phyloP scores from a whole-genome alignment of 1,140 invertebrate genomes.

The Coptotermes formosanus region DNA sequence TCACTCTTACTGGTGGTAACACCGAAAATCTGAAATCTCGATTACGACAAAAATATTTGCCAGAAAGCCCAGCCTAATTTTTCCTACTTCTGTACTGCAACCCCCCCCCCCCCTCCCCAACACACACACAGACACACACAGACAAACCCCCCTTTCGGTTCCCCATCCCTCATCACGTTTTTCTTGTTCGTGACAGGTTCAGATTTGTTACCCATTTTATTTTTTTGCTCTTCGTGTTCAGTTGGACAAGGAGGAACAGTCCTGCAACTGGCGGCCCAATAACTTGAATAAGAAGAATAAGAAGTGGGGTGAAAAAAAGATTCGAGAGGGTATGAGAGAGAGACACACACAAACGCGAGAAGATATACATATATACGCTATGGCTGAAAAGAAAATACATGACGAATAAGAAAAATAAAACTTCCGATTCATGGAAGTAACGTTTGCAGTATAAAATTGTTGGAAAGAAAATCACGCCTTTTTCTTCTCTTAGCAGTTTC shows the following conservation, averaged over 20 bases:
- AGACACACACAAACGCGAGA: not conserved
- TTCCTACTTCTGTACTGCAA: too few relatives aligned
- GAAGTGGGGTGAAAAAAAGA: not conserved
- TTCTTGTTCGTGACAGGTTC: conserved; percentile 9
- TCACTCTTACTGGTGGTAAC: too few relatives aligned
- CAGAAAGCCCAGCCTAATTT: not conserved
- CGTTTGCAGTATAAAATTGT: not conserved
- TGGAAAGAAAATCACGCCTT: not conserved
- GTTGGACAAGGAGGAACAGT: not conserved
- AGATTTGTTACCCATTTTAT: conserved; percentile 9
- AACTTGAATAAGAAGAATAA: not conserved
- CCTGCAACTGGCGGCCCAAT: not conserved
- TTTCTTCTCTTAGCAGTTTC: not conserved
- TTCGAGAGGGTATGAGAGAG: too few relatives aligned
- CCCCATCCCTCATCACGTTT: too few relatives aligned
- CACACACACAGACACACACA: too few relatives aligned
- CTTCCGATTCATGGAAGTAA: not conserved
- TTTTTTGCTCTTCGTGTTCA: not conserved
- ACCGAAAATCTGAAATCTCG: too few relatives aligned
- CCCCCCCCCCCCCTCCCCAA: too few relatives aligned
- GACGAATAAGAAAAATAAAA: not conserved
- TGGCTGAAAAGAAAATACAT: not conserved
- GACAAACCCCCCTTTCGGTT: too few relatives aligned
- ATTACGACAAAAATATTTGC: not conserved
- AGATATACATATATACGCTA: not conserved